Base-by-base conservation (phyloP, 2,113 vertebrate genomes). In the Glaucomys volans region DNA sequence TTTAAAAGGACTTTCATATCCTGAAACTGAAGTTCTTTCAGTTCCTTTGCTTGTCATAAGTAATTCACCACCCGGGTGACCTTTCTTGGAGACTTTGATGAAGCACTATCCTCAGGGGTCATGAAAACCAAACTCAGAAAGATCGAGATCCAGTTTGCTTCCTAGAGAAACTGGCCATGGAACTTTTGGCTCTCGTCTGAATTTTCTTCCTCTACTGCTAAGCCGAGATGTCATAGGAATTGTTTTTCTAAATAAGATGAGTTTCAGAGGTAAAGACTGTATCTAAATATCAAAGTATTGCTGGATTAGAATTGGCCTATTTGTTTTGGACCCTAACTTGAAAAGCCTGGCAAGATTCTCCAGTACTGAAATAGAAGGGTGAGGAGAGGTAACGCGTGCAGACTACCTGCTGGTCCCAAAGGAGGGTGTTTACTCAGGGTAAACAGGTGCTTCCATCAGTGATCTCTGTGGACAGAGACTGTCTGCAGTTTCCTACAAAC, bases 211-310 rank as follows among this genome's bases (percentile, higher is more conserved):
- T 86, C 35, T 81, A 40, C 17, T 59, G 50, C 54, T 42, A 91
- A 96, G 59, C 67, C 18, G 54, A 74, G 71, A 81, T 91, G 81
- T 94, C 79, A 52, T 74, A 72, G 72, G 20, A 77, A 64, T 64
- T 90, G 42, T 90, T 88, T 95, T 94, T 87, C 88, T 93, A 67
- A 95, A 87, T 90, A 74, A 87, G 89, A 85, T 95, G 74, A 90
- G 79, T 85, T 89, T 82, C 95, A 97, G 92, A 91, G 89, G 52
- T 81, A 83, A 86, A 94, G 94, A 88, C 47, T 80, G 1, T 90
- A 87, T 92, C 80, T 84, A 85, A 91, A 66, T 91, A 74, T 50
- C 66, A 80, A 76, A 92, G 71, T 85, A 47, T 77, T 72, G 57
- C 87, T 77, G 52, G 40, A 24, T 93, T 91, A 84, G 74, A 93